Evolutionary conservation across 2,113 vertebrate species (phyloP).

Genomic region (Megaleporinus macrocephalus): DNA sequence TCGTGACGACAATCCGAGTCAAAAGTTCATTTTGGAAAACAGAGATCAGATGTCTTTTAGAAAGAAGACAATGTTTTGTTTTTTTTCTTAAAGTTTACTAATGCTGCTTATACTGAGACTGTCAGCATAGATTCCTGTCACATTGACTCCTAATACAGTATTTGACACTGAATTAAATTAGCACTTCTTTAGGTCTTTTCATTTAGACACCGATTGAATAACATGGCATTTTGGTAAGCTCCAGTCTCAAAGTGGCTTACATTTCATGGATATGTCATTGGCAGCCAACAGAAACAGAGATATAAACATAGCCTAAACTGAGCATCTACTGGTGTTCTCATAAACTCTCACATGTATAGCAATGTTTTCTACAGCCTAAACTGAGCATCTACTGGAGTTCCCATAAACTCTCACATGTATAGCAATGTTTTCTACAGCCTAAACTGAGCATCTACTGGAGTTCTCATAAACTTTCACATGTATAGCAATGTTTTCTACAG

Average conservation of each 20-base stretch:
- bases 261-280: too few species aligned
- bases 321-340: too few species aligned
- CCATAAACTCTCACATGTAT: too few species aligned
- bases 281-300: too few species aligned
- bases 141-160: not conserved
- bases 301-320: too few species aligned
- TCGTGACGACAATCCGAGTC: constrained; percentile 62
- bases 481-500: too few species aligned
- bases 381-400: too few species aligned
- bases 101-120: not conserved
- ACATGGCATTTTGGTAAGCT: not conserved
- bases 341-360: too few species aligned
- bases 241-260: not conserved
- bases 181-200: not conserved
- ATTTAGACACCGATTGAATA: not conserved
- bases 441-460: too few species aligned
- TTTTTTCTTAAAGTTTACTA: not conserved
- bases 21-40: constrained; percentile 44
- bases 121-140: constrained; percentile 1
- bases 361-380: too few species aligned
- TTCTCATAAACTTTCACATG: too few species aligned
- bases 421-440: too few species aligned
- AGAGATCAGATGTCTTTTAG: constrained; percentile 1
- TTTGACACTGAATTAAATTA: not conserved
- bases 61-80: constrained; percentile 3